Conservation (phyloP, 2,797 vertebrate species). For the Phataginus tricuspis region DNA sequence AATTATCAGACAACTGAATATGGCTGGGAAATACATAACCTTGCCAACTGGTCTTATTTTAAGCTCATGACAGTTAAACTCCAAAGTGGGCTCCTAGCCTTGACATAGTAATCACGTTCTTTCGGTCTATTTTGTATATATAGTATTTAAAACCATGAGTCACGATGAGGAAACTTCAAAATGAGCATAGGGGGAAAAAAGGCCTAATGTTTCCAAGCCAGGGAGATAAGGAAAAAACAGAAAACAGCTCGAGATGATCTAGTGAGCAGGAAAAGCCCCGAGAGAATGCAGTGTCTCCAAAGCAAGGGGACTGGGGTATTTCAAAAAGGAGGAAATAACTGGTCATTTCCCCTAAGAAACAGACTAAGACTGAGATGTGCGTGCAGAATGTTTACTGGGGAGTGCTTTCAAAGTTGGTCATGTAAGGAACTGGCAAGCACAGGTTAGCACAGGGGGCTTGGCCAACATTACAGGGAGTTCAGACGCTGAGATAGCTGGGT, state of each 20-base stretch:
- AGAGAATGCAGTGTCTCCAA: not conserved
- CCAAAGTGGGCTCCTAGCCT: not conserved
- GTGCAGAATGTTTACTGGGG: not conserved
- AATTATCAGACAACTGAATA: not conserved
- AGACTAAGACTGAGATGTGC: not conserved
- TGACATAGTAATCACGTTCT: not conserved
- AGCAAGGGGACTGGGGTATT: not conserved
- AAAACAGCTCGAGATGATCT: not conserved
- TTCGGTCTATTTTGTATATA: not conserved
- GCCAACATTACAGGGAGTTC: rapidly evolving
- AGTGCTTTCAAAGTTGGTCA: too few species aligned
- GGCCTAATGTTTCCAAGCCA: not conserved
- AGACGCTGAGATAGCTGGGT: not conserved
- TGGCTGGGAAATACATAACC: not conserved
- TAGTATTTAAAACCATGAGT: not conserved
- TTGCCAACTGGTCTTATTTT: not conserved
- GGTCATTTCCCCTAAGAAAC: not conserved
- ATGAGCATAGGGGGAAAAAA: not conserved
- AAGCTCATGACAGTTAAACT: not conserved
- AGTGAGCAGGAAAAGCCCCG: not conserved
- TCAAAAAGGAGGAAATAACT: not conserved
- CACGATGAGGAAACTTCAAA: not conserved
- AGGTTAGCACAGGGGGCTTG: not conserved
- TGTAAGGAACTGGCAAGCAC: not conserved
- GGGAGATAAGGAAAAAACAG: not conserved